Percentiles rank a stretch among this genome's conserved stretches.
These are phyloP conservation scores for Dasysyrphus tricinctus DNA, from an alignment of 2,888 invertebrate genomes.

Conservation along the genomic window DNA sequence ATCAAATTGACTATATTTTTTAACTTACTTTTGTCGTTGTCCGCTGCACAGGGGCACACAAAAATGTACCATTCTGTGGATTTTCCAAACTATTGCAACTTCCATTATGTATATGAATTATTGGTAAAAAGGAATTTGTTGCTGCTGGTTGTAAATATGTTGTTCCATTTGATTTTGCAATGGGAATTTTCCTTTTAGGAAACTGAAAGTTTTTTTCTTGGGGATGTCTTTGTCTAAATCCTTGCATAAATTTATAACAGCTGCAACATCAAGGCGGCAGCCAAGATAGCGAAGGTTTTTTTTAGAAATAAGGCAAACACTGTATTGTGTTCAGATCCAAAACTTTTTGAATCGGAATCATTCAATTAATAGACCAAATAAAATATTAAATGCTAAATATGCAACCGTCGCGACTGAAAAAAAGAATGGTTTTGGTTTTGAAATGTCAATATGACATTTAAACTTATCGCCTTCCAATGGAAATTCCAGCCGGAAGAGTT, in stretches of 20 bases:
- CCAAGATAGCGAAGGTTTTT: constrained; percentile 95
- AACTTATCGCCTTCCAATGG: too few species aligned
- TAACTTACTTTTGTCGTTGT: constrained; percentile 85
- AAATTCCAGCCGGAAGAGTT: too few species aligned
- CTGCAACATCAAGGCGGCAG: constrained; percentile 96
- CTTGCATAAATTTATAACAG: constrained; percentile 96
- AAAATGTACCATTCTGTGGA: constrained; percentile 83
- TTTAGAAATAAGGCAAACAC: too few species aligned
- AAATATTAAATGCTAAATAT: too few species aligned
- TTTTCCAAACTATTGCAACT: too few species aligned
- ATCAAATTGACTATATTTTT: neutral
- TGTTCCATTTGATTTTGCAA: constrained; percentile 82
- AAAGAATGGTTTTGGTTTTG: too few species aligned
- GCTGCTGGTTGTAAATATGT: constrained; percentile 84
- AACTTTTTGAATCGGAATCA: too few species aligned
- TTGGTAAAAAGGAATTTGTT: constrained; percentile 94
- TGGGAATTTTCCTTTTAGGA: constrained; percentile 84
- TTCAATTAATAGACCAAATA: too few species aligned
- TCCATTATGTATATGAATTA: constrained; percentile 88
- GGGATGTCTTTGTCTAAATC: constrained; percentile 95
- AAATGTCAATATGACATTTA: too few species aligned
- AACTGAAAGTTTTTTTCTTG: constrained; percentile 95
- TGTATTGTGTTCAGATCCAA: too few species aligned
- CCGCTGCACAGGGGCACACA: constrained; percentile 85
- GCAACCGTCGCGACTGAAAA: too few species aligned